Conservation (phyloP, 2,797 vertebrate species). For the Lithobates pipiens region DNA sequence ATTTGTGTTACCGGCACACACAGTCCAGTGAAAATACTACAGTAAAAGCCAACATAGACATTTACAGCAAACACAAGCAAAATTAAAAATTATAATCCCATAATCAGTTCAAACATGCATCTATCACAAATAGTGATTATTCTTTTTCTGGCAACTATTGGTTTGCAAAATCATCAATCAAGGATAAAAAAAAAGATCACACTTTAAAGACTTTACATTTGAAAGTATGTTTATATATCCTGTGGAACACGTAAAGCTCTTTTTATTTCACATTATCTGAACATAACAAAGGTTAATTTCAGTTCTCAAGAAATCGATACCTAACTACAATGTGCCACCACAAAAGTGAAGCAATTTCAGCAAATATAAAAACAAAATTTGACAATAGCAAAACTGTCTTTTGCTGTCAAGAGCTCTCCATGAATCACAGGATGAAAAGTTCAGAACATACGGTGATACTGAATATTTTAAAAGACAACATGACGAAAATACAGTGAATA, state of each 20-base stretch:
- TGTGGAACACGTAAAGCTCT: neutral
- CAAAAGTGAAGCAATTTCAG: neutral
- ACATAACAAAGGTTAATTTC: too few relatives aligned
- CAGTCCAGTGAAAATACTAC: neutral
- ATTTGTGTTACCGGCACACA: neutral
- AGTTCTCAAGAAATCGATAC: neutral
- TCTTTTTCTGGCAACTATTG: neutral
- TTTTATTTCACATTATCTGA: too few relatives aligned
- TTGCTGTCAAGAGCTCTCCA: neutral
- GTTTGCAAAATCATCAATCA: neutral
- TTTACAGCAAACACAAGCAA: conserved; percentile 1
- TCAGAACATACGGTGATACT: neutral
- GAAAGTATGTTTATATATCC: neutral
- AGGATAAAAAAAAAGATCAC: neutral
- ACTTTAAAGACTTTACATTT: neutral
- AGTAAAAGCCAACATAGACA: conserved; percentile 12
- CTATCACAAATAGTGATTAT: neutral
- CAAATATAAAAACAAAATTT: too few relatives aligned
- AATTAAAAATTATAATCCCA: neutral
- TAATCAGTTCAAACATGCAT: neutral
- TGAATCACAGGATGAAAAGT: neutral
- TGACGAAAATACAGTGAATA: too few relatives aligned
- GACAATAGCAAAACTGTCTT: too few relatives aligned
- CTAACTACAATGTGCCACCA: neutral
- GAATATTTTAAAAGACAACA: too few relatives aligned